phyloP scores from a whole-genome alignment of 2,797 vertebrate genomes.

The Numenius phaeopus region DNA sequence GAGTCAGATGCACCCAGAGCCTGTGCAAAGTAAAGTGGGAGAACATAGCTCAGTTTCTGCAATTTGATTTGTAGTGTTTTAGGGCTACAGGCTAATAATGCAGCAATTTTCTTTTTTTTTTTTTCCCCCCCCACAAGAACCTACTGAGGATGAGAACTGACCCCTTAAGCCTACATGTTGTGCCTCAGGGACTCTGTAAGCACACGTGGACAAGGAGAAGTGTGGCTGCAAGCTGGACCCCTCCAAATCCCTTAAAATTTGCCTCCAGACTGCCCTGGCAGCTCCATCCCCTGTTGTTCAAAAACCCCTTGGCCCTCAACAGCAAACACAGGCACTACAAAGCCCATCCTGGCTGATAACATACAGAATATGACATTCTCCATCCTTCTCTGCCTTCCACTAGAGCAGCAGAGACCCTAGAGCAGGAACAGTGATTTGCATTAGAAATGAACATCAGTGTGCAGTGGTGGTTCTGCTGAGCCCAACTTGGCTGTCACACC shows the following conservation, averaged over 20 bases:
- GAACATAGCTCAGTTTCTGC: not conserved
- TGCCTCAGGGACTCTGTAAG: not conserved
- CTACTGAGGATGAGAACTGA: not conserved
- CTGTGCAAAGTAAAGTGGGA: not conserved
- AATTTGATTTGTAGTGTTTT: not conserved
- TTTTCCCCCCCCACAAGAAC: not conserved
- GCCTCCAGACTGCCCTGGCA: not conserved
- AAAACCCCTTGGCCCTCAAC: not conserved
- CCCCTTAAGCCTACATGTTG: not conserved
- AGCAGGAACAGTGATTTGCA: not conserved
- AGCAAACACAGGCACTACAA: not conserved
- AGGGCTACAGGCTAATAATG: not conserved
- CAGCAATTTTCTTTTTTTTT: not conserved
- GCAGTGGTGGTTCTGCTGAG: not conserved
- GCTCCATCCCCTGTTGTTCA: not conserved
- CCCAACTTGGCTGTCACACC: not conserved
- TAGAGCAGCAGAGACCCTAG: not conserved
- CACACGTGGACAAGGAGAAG: not conserved
- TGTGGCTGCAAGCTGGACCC: not conserved
- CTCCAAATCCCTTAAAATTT: not conserved
- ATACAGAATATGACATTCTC: not conserved
- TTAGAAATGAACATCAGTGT: not conserved
- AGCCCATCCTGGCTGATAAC: not conserved
- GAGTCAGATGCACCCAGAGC: not conserved
- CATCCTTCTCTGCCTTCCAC: not conserved